These are phyloP conservation scores for Chrysotoxum bicinctum DNA, from an alignment of 2,888 invertebrate species.

Conservation along the genomic window DNA sequence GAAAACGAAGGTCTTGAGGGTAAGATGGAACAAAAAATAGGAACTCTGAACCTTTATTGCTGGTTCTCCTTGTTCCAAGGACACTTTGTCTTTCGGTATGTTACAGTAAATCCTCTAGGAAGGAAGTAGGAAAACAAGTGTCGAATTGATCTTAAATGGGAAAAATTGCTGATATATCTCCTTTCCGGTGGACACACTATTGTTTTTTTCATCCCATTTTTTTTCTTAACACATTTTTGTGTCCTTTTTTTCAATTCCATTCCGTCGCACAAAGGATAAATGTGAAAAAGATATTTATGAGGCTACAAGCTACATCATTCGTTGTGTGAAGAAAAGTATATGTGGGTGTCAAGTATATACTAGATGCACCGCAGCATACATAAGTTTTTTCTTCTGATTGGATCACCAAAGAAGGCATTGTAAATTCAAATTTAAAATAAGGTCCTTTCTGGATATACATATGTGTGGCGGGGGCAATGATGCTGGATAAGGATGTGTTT, in stretches of 20 bases:
- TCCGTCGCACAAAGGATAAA: constrained; percentile 14
- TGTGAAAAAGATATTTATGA: constrained; percentile 45
- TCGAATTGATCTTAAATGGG: constrained; percentile 46
- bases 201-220: background rate
- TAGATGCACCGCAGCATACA: constrained; percentile 18
- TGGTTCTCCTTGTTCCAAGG: background rate
- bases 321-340: background rate
- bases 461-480: background rate
- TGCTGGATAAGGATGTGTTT: constrained; percentile 23
- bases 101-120: constrained; percentile 3
- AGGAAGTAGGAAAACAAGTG: constrained; percentile 41
- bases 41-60: background rate
- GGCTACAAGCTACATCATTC: background rate
- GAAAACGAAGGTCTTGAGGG: constrained; percentile 17
- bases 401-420: constrained; percentile 31
- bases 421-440: constrained; percentile 41
- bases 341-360: background rate
- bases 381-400: constrained; percentile 23
- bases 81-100: constrained; percentile 31
- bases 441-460: background rate
- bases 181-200: background rate
- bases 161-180: constrained; percentile 29
- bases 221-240: background rate
- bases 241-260: constrained; percentile 3
- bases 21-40: background rate